These are phyloP conservation scores for Zoanthus solanderi DNA, from an alignment of 92 coral and sea anemone species.

Conservation along the genomic window DNA sequence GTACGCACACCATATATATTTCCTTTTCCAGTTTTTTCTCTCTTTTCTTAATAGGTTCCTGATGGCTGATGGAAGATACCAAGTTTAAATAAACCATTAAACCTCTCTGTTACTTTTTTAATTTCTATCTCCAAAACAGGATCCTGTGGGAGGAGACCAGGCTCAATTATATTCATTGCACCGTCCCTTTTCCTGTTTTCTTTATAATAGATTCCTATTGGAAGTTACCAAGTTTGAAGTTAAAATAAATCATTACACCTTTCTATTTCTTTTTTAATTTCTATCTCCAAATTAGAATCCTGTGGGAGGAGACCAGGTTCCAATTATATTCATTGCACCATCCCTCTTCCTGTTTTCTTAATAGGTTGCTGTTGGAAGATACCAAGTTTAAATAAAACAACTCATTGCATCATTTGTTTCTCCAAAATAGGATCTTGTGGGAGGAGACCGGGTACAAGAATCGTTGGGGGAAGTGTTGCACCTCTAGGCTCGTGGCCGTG, in stretches of 20 bases:
- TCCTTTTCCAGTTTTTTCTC: neutral
- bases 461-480: neutral
- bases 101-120: no score
- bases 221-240: no score
- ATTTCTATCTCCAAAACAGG: no score
- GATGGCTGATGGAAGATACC: no score
- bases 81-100: no score
- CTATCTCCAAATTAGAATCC: no score
- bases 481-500: neutral
- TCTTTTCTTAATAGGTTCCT: neutral
- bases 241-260: no score
- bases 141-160: neutral
- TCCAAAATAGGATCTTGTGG: neutral
- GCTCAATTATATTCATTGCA: neutral
- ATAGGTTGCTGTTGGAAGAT: neutral
- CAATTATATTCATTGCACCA: neutral
- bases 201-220: neutral
- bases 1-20: no score
- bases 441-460: neutral
- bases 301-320: neutral
- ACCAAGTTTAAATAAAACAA: no score
- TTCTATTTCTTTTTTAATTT: no score
- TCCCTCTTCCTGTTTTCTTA: neutral
- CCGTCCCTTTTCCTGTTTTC: neutral
- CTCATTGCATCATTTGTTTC: no score